Evolutionary conservation across 2,797 vertebrate genomes (phyloP).

Genomic region (Brachyalestes nurse): DNA sequence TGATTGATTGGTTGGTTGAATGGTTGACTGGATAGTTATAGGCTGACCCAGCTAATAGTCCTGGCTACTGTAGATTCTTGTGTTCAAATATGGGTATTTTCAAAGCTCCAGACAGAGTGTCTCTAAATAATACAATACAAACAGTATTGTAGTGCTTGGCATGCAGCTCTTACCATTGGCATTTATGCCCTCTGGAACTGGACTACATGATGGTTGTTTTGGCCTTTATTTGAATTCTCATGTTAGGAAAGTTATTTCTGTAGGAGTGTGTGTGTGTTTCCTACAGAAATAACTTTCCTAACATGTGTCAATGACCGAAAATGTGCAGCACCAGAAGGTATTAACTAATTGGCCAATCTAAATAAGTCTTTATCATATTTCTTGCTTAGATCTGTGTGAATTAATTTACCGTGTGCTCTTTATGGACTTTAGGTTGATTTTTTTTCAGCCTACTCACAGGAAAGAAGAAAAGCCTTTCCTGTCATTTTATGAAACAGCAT

Average conservation of each 20-base stretch:
- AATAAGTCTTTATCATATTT: neutral
- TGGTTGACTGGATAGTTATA: neutral
- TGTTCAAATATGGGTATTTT: neutral
- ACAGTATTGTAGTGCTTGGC: conserved; percentile 11
- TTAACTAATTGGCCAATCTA: neutral
- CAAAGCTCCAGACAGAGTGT: neutral
- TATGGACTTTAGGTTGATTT: neutral
- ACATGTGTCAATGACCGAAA: neutral
- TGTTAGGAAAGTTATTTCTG: conserved; percentile 29
- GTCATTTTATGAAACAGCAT: conserved; percentile 36
- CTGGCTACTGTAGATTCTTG: neutral
- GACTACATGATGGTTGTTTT: conserved; percentile 11
- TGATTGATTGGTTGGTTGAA: neutral
- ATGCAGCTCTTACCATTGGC: neutral
- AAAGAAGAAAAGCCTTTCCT: conserved; percentile 4
- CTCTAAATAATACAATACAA: neutral
- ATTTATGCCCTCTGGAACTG: neutral
- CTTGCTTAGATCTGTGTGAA: too few relatives aligned
- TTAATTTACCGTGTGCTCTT: neutral
- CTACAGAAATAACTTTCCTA: too few relatives aligned
- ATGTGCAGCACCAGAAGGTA: neutral
- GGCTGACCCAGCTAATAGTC: neutral
- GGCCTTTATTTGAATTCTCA: conserved; percentile 10
- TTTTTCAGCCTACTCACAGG: neutral
- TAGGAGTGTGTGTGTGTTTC: conserved; percentile 17